Percentiles rank a stretch among this genome's conserved stretches.
Conservation (phyloP, 2,113 vertebrate species). For the Struthidea cinerea region DNA sequence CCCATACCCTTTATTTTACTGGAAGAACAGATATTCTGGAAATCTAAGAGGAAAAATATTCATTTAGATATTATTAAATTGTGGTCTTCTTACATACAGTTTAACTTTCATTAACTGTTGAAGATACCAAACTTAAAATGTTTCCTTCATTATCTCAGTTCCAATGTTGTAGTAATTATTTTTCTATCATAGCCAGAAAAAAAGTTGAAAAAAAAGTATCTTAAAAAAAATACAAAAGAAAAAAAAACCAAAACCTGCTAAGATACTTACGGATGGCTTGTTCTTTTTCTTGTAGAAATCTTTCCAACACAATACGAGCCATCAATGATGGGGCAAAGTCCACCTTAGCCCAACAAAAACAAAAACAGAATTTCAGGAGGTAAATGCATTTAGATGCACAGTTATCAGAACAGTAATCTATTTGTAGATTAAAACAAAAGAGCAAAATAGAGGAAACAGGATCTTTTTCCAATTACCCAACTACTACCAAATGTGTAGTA, state of each 20-base stretch:
- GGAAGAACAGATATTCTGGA: conserved; percentile 37
- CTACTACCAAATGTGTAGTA: background rate
- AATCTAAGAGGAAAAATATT: conserved; percentile 68
- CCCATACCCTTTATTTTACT: conserved; percentile 33
- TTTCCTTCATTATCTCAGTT: conserved; percentile 74
- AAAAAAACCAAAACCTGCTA: rapidly evolving
- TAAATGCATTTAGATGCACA: background rate
- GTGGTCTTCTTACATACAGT: conserved; percentile 67
- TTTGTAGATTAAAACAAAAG: conserved; percentile 39
- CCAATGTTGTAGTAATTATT: conserved; percentile 54
- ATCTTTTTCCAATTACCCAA: background rate
- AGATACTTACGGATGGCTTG: conserved; percentile 82
- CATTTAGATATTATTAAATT: conserved; percentile 73
- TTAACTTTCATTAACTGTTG: conserved; percentile 79
- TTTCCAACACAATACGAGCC: conserved; percentile 89
- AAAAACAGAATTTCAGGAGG: conserved; percentile 40
- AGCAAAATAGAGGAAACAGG: background rate
- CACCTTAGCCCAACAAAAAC: conserved; percentile 76
- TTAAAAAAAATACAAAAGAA: background rate
- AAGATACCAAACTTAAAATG: conserved; percentile 74
- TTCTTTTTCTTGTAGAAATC: conserved; percentile 83
- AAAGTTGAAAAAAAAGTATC: background rate
- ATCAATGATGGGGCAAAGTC: conserved; percentile 91
- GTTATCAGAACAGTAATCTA: conserved; percentile 33
- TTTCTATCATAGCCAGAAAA: conserved; percentile 13